phyloP scores from a whole-genome alignment of 1,140 invertebrate species.

The Dufourea novaeangliae region DNA sequence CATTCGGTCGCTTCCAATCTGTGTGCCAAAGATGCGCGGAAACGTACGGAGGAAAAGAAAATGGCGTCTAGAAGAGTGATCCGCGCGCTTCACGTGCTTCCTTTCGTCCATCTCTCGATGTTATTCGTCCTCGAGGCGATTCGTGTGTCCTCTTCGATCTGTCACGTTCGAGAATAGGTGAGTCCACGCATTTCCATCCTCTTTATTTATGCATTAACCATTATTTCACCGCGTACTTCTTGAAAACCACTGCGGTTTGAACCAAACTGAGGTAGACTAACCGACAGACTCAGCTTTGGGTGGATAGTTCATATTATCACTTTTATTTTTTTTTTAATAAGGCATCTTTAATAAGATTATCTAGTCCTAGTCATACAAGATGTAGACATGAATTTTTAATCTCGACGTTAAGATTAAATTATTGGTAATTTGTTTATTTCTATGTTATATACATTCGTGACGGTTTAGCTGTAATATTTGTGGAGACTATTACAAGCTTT shows the following conservation, averaged over 20 bases:
- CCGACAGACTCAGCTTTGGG: no score
- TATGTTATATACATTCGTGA: background rate
- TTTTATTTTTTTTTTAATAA: no score
- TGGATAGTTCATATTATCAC: no score
- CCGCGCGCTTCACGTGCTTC: conserved; percentile 45
- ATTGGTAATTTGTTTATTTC: background rate
- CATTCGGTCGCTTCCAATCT: conserved; percentile 71
- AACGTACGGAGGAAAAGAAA: conserved; percentile 21
- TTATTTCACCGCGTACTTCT: no score
- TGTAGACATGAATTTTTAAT: background rate
- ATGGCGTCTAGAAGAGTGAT: background rate
- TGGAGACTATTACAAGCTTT: no score
- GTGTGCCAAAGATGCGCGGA: conserved; percentile 72
- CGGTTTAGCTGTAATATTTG: no score
- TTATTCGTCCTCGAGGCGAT: background rate
- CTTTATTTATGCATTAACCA: no score
- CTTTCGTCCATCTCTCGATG: conserved; percentile 17
- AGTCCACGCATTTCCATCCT: no score
- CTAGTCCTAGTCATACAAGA: conserved; percentile 3
- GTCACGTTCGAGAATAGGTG: background rate
- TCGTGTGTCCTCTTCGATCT: background rate
- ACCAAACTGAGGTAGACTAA: no score
- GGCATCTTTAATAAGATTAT: no score
- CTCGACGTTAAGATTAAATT: background rate
- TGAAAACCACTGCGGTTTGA: no score